These are phyloP conservation scores for Acanthiza pusilla DNA, from an alignment of 2,797 vertebrate species.

Conservation along the genomic window DNA sequence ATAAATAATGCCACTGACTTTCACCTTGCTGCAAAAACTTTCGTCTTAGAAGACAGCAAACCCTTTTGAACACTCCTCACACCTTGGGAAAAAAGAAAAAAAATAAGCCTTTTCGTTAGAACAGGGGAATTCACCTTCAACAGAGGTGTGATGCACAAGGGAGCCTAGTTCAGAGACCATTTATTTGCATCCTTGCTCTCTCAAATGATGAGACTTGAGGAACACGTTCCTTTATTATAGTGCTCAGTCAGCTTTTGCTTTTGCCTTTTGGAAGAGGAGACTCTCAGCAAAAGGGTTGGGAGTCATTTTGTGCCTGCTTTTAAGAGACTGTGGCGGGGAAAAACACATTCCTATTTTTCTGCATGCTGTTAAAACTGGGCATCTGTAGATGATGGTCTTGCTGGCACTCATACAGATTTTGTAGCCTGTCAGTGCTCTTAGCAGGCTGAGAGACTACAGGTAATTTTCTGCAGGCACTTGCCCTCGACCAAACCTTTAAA, in stretches of 20 bases:
- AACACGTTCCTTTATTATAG: neutral
- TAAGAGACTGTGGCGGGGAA: neutral
- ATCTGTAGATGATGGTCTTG: neutral
- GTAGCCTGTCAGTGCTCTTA: neutral
- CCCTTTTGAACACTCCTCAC: neutral
- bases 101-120: neutral
- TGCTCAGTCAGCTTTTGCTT: neutral
- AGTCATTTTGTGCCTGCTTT: neutral
- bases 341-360: neutral
- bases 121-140: neutral
- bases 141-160: neutral
- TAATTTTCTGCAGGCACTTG: neutral
- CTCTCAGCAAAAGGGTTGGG: neutral
- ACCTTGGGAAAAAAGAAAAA: neutral
- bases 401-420: neutral
- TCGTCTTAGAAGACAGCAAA: neutral
- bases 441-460: neutral
- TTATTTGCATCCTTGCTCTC: neutral
- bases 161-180: neutral
- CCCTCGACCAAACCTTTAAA: neutral
- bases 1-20: neutral
- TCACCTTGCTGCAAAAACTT: neutral
- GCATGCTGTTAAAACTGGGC: neutral
- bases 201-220: neutral
- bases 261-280: neutral